Conservation (phyloP, 2,113 vertebrate genomes). For the Antennarius striatus region DNA sequence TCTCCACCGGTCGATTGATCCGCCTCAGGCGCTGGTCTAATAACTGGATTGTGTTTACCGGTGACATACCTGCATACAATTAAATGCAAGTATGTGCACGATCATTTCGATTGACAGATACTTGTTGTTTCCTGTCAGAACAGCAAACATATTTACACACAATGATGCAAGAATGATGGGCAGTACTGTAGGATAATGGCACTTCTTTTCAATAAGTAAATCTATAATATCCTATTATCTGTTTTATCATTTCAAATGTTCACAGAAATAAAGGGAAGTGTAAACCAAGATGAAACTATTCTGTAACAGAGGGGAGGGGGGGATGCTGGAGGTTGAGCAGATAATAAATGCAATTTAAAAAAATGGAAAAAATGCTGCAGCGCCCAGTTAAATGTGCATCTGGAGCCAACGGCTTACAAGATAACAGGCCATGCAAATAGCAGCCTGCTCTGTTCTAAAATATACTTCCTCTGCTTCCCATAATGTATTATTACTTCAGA, state of each 20-base stretch:
- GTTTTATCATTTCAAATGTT: not conserved
- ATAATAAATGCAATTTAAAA: too few species aligned
- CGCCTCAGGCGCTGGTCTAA: conserved; percentile 20
- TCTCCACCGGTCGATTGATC: conserved; percentile 34
- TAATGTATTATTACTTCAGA: not conserved
- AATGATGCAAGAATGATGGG: too few species aligned
- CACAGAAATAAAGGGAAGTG: not conserved
- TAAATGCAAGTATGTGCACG: not conserved
- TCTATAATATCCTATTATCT: too few species aligned
- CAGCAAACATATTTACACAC: too few species aligned
- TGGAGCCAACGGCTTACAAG: not conserved
- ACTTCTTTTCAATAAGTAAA: too few species aligned
- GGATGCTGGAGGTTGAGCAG: not conserved
- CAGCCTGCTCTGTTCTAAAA: not conserved
- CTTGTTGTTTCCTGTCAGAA: too few species aligned
- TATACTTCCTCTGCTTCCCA: not conserved
- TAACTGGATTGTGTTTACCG: conserved; percentile 19
- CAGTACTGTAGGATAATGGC: too few species aligned
- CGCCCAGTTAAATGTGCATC: not conserved
- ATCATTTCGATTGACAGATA: too few species aligned
- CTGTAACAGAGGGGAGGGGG: too few species aligned
- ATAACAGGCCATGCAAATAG: not conserved
- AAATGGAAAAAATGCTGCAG: not conserved
- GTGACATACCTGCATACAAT: conserved; percentile 22
- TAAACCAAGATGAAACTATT: not conserved